Evolutionary conservation across 1,140 invertebrate species (phyloP).

Genomic region (Sitodiplosis mosellana): DNA sequence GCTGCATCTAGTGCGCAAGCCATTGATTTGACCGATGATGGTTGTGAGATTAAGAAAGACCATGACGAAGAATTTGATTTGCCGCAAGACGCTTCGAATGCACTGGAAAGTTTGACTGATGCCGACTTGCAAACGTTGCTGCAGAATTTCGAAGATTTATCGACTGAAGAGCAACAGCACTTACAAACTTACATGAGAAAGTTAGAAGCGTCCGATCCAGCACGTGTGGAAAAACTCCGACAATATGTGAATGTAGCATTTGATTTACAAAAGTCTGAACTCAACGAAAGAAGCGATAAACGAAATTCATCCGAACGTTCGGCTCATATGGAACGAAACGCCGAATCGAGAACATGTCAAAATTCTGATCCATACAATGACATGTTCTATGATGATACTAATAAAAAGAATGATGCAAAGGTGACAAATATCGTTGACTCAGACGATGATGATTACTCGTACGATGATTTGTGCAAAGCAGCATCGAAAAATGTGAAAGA

Average conservation of each 20-base stretch:
- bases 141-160: constrained; percentile 60
- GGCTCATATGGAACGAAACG: background rate
- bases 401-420: constrained; percentile 7
- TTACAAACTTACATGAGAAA: constrained; percentile 61
- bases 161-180: constrained; percentile 55
- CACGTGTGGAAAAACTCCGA: constrained; percentile 47
- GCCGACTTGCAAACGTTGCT: constrained; percentile 52
- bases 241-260: constrained; percentile 39
- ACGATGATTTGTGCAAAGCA: constrained; percentile 45
- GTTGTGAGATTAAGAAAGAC: background rate
- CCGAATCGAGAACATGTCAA: background rate
- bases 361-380: background rate
- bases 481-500: constrained; percentile 38
- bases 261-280: constrained; percentile 19
- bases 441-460: constrained; percentile 46
- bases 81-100: constrained; percentile 6
- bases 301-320: background rate
- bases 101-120: constrained; percentile 54
- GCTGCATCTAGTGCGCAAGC: background rate
- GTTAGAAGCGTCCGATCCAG: constrained; percentile 46
- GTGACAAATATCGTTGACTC: constrained; percentile 25
- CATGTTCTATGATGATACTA: constrained; percentile 10
- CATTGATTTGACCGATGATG: too few relatives aligned
- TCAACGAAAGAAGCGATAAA: background rate
- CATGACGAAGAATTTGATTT: constrained; percentile 1